Base-by-base conservation (phyloP, 2,797 vertebrate species). In the Myotis myotis region DNA sequence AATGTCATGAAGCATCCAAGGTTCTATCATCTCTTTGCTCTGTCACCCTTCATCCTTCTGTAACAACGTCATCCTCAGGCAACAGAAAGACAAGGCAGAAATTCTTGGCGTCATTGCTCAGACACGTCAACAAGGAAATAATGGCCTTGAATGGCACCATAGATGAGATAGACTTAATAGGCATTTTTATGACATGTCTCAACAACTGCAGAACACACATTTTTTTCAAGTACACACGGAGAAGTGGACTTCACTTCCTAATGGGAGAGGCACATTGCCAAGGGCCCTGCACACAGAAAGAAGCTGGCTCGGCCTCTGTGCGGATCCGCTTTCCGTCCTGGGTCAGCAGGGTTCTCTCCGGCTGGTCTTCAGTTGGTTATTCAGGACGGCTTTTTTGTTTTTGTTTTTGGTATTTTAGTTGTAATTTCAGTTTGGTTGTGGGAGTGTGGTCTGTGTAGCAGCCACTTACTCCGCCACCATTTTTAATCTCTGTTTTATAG, bases 251-350 rank as follows among this genome's bases (percentile, higher is more conserved):
- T 71, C 33, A 36, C 15, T 49, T 44, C 86, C 33, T 51, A 10
- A 2, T 0, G 17, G 57, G 41, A 19, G 12, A 76, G 30, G 30
- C 0, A 0, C 13, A 2, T 9, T 13, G 11, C n/a, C 25, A 28
- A 70, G 49, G 23, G 2, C 44, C 74, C 68, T 20, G 6, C 19
- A 12, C 3, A 1, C 1, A 30, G 66, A 86, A 92, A 91, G 60
- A 87, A 91, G 53, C 71, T 7, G 13, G 13, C 47, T 84, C 33
- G 12, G 47, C 47, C 47, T 3, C 47, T 47, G 12, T 47, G 47
- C 3, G 47, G 47, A 47, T 47, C 47, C 3, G 47, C 47, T 47
- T 44, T 13, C 47, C 47, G 12, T 4, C 10, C 47, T 47, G 47
- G 47, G 47, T 3, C 12, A 13, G 12, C 47, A 47, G 47, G 47